Conservation (phyloP, 2,888 invertebrate genomes). For the Hedychridium roseum region DNA sequence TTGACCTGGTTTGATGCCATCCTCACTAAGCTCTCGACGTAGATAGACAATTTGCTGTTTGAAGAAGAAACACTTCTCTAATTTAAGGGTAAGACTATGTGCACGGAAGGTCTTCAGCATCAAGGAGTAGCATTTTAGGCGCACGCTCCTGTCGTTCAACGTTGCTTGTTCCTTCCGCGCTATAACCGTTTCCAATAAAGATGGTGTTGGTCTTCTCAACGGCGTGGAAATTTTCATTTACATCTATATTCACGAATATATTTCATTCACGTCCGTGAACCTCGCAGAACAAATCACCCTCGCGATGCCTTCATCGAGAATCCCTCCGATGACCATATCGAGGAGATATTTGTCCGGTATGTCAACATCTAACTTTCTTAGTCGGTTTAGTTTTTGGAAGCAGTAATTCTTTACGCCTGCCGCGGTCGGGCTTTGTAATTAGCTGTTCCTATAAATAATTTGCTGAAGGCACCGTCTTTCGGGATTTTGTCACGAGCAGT, state of each 20-base stretch:
- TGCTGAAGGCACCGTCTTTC: neutral
- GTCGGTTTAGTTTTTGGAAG: constrained; percentile 1
- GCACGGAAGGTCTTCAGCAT: neutral
- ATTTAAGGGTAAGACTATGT: neutral
- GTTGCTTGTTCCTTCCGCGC: too few relatives aligned
- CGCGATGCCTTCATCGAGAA: constrained; percentile 1
- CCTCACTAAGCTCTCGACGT: neutral
- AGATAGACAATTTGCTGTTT: neutral
- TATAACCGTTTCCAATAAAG: too few relatives aligned
- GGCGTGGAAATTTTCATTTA: too few relatives aligned
- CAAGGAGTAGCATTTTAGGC: neutral
- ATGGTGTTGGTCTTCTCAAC: too few relatives aligned
- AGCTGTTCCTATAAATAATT: constrained; percentile 2
- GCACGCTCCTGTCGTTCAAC: too few relatives aligned
- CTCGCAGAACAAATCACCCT: neutral
- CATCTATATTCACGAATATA: too few relatives aligned
- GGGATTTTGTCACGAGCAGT: neutral
- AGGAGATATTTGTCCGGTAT: constrained; percentile 1
- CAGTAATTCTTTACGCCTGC: constrained; percentile 7
- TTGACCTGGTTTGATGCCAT: neutral
- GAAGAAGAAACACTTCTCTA: neutral
- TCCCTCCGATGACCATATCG: constrained; percentile 6
- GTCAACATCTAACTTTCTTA: neutral
- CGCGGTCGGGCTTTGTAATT: constrained; percentile 2
- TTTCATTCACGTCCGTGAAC: too few relatives aligned